Conservation (phyloP, 64 coral and sea anemone species). For the Pachyseris speciosa region DNA sequence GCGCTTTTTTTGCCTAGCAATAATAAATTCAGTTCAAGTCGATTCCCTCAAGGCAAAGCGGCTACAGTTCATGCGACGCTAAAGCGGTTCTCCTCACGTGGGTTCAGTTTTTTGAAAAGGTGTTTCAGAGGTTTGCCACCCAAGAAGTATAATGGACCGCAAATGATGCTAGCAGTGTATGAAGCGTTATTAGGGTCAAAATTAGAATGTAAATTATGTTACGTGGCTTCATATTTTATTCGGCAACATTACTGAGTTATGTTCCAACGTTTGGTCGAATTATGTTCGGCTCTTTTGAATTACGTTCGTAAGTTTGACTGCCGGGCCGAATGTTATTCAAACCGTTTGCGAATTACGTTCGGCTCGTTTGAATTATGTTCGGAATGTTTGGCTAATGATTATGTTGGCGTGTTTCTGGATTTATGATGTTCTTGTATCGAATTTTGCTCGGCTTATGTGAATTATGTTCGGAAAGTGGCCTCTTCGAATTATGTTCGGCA, state of each 20-base stretch:
- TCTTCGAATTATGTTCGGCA: background rate
- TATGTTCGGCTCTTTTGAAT: conserved; percentile 14
- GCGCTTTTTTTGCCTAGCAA: too few relatives aligned
- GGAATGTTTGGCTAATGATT: background rate
- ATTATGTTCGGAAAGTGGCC: too few relatives aligned
- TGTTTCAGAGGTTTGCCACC: too few relatives aligned
- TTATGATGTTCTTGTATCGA: background rate
- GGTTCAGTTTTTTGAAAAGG: too few relatives aligned
- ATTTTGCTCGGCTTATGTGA: too few relatives aligned
- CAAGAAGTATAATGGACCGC: too few relatives aligned
- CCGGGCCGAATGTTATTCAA: background rate
- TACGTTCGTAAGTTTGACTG: background rate
- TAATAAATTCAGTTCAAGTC: too few relatives aligned
- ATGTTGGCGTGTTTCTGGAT: background rate
- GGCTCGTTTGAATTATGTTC: conserved; percentile 7
- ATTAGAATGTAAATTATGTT: background rate
- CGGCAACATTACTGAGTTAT: background rate
- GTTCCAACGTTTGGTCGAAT: conserved; percentile 4
- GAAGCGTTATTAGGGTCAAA: too few relatives aligned
- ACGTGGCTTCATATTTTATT: background rate
- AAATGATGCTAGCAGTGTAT: too few relatives aligned
- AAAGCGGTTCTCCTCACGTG: too few relatives aligned
- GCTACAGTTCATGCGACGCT: too few relatives aligned
- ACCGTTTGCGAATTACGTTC: conserved; percentile 9
- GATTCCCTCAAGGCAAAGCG: too few relatives aligned